A percentile compares a stretch with the other conserved stretches of the same genome.
These are phyloP conservation scores for Ctena decussata DNA, from an alignment of 2,888 invertebrate species.

Conservation along the genomic window DNA sequence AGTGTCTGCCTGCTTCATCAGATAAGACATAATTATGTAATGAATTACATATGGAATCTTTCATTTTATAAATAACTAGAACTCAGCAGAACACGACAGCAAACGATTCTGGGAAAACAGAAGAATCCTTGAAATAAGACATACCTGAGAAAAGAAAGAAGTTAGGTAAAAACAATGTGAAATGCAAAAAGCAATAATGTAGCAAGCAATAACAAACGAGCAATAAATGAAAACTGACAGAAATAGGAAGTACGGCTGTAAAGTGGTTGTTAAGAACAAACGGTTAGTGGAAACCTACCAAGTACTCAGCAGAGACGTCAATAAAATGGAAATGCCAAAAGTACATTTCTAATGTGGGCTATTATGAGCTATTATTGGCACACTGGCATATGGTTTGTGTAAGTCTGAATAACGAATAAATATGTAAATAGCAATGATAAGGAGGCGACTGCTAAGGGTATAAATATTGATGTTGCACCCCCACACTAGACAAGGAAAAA, in stretches of 20 bases:
- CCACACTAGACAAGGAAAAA: too few relatives aligned
- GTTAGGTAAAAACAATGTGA: neutral
- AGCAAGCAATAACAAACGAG: neutral
- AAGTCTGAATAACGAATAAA: neutral
- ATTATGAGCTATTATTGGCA: too few relatives aligned
- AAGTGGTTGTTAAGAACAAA: neutral
- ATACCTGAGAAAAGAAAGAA: neutral
- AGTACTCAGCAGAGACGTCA: too few relatives aligned
- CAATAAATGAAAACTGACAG: neutral
- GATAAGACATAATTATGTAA: neutral
- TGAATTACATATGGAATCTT: neutral
- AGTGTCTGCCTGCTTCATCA: neutral
- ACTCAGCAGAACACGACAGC: neutral
- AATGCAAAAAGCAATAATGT: neutral
- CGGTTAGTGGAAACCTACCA: neutral
- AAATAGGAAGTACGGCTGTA: neutral
- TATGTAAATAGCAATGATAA: neutral
- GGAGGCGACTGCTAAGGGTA: too few relatives aligned
- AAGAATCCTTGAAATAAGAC: neutral
- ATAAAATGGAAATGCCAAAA: too few relatives aligned
- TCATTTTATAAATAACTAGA: neutral
- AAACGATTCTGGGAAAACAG: neutral
- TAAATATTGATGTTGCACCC: too few relatives aligned
- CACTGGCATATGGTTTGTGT: too few relatives aligned
- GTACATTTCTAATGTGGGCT: too few relatives aligned